Conservation (phyloP, 2,888 invertebrate genomes). For the Drosophila formosana region DNA sequence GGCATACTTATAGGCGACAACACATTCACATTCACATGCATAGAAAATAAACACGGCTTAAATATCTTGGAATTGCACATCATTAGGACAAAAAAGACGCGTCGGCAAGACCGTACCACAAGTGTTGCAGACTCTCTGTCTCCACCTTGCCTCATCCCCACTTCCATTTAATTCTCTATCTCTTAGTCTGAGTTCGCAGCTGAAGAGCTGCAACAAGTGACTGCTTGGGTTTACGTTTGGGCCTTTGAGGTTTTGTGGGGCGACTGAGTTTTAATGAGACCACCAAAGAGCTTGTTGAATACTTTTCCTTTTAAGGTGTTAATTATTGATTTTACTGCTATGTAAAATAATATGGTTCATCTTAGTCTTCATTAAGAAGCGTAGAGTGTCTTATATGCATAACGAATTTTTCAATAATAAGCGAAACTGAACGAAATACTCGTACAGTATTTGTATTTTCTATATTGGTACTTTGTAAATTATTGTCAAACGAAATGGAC, state of each 20-base stretch:
- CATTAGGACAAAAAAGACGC: slow-evolving; percentile 56
- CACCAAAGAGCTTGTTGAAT: not conserved
- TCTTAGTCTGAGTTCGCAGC: not conserved
- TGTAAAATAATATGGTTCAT: not conserved
- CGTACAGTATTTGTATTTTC: not conserved
- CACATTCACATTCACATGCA: not conserved
- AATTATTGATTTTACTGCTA: slow-evolving; percentile 28
- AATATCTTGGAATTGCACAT: slow-evolving; percentile 56
- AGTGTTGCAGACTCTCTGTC: slow-evolving; percentile 14
- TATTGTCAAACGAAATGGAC: not conserved
- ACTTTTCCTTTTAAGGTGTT: slow-evolving; percentile 11
- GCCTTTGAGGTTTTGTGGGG: slow-evolving; percentile 60
- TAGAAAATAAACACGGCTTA: slow-evolving; percentile 19
- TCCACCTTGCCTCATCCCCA: not conserved
- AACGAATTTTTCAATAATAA: too few species aligned
- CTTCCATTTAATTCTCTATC: slow-evolving; percentile 6
- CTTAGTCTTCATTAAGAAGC: not conserved
- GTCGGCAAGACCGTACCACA: slow-evolving; percentile 31
- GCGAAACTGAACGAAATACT: not conserved
- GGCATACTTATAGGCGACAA: slow-evolving; percentile 54
- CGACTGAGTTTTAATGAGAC: slow-evolving; percentile 66
- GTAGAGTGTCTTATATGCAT: not conserved
- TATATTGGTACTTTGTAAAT: not conserved
- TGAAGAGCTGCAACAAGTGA: slow-evolving; percentile 45
- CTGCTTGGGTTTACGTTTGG: slow-evolving; percentile 10